These are phyloP conservation scores for Premnoplex brunnescens DNA, from an alignment of 2,797 vertebrate species.

Conservation along the genomic window DNA sequence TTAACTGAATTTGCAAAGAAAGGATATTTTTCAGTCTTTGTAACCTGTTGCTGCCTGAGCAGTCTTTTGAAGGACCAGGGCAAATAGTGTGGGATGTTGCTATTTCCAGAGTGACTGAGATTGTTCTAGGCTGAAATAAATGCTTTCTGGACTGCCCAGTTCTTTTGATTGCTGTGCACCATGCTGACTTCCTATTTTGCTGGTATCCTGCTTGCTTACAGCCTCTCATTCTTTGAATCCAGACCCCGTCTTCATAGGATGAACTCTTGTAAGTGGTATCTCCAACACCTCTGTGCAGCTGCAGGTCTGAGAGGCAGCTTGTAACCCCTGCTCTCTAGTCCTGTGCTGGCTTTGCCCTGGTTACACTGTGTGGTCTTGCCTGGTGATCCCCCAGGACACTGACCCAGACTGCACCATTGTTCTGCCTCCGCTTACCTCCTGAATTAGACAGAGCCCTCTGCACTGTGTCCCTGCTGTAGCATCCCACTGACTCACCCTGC, in stretches of 20 bases:
- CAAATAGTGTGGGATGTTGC: not conserved
- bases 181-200: not conserved
- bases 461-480: not conserved
- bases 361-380: not conserved
- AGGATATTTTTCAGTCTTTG: not conserved
- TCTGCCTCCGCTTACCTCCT: not conserved
- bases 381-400: not conserved
- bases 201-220: not conserved
- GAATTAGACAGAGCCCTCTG: not conserved
- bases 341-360: not conserved
- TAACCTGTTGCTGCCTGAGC: not conserved
- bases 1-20: not conserved
- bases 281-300: not conserved
- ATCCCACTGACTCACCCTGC: not conserved
- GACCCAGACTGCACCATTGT: not conserved
- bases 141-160: not conserved
- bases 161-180: not conserved
- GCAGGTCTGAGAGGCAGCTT: not conserved
- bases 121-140: not conserved
- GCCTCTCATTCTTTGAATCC: not conserved
- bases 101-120: not conserved
- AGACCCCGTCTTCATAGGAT: rapidly evolving
- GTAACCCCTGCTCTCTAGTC: not conserved
- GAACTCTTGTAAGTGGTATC: not conserved
- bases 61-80: not conserved